Evolutionary conservation across 2,888 invertebrate genomes (phyloP), one percentile per base, ranked within the genome.

Genomic region (Acleris literana): DNA sequence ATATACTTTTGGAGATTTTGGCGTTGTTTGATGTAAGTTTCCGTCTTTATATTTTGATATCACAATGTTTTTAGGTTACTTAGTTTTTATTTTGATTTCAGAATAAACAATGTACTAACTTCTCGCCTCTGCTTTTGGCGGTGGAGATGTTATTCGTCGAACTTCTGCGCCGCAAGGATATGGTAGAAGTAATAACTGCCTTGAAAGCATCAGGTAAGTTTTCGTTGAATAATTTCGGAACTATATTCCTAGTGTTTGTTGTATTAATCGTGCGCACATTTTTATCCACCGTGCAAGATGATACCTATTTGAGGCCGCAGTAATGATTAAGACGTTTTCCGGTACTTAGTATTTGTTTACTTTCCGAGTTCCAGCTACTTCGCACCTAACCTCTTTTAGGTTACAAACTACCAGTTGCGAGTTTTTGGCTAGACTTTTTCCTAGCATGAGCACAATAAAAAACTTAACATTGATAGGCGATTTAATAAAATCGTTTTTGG

Each of bases 71-170:
- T 66, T n/a, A 55, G 55, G 79, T 29, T 55, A 11, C 48, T 22
- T 39, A 73, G 72, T 75, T 72, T 76, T 74, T 74, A 68, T 68
- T 64, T 70, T 51, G 73, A 75, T 90, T 92, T 80, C 80, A 93
- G 93, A 13, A 39, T 13, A 84, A 81, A 64, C 86, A 88, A 76
- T 85, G 88, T 29, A 90, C 89, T 68, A 90, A 92, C 76, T 91
- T 86, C 75, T 92, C 93, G 70, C 91, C 95, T 63, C 93, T 95
- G 70, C 88, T 96, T 74, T 92, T 96, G 57, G 95, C 96, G 20
- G 81, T 96, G 70, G 96, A 96, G 86, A 93, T 95, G 54, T 94
- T 97, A 78, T 97, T 96, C 80, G 92, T 93, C 22, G 95, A 95
- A 77, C 82, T 96, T 62, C 80, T 96, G 18, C 95, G 94, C 79